phyloP scores from a whole-genome alignment of 2,113 vertebrate species.

The Serinus canaria region DNA sequence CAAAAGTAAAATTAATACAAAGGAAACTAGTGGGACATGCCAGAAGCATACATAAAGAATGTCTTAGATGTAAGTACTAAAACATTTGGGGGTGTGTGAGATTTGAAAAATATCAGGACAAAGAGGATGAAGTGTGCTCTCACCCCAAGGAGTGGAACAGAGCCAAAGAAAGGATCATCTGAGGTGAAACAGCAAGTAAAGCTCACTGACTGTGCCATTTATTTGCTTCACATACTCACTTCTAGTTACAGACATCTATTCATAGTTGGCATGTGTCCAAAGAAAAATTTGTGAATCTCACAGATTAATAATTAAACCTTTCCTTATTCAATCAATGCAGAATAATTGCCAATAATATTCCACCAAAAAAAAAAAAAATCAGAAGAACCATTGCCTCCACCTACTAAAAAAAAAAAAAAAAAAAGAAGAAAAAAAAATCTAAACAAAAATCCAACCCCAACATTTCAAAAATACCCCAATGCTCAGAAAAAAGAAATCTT shows the following conservation, averaged over 20 bases:
- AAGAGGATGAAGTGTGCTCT: background rate
- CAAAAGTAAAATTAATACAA: background rate
- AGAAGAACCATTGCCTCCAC: background rate
- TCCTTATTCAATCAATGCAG: background rate
- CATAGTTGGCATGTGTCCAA: background rate
- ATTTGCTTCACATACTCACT: slow-evolving; percentile 24
- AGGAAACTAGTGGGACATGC: background rate
- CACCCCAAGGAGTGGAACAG: background rate
- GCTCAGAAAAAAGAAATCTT: background rate
- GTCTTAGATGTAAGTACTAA: background rate
- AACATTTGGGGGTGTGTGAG: background rate
- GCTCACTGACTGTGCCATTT: slow-evolving; percentile 12
- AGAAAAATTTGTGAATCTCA: slow-evolving; percentile 24
- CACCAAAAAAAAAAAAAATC: background rate
- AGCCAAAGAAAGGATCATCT: slow-evolving; percentile 29
- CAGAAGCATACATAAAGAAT: background rate
- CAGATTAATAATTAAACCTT: slow-evolving; percentile 24
- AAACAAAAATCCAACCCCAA: background rate
- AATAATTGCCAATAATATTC: background rate
- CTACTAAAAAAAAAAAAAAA: background rate
- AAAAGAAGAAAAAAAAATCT: too few relatives aligned
- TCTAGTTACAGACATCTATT: slow-evolving; percentile 34
- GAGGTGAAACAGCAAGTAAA: slow-evolving; percentile 29
- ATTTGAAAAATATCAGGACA: background rate
- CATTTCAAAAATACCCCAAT: background rate